Evolutionary conservation across 2,797 vertebrate genomes (phyloP).

Genomic region (Spinus pinus): DNA sequence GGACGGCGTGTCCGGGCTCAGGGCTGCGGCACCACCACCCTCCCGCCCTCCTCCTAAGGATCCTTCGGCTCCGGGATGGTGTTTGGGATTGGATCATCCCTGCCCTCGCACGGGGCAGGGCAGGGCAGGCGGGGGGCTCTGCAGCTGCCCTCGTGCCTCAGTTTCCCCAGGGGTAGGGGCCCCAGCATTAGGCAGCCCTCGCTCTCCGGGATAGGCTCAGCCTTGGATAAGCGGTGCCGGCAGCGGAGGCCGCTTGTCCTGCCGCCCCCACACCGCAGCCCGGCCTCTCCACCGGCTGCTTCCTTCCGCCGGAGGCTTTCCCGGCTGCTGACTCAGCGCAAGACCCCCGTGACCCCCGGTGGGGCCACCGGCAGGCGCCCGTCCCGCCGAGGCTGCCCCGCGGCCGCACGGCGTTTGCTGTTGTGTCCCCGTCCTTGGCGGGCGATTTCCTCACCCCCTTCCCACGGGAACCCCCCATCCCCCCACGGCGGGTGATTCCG

Average conservation of each 20-base stretch:
- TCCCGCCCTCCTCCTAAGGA: neutral
- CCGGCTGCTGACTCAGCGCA: constrained; percentile 11
- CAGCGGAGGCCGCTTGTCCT: neutral
- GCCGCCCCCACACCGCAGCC: neutral
- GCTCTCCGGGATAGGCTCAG: neutral
- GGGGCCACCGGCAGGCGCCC: neutral
- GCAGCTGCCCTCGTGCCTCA: neutral
- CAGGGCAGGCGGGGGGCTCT: accelerated
- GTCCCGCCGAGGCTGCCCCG: neutral
- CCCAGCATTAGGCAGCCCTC: accelerated
- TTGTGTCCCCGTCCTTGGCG: accelerated
- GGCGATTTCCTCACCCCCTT: neutral
- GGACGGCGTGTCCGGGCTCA: neutral
- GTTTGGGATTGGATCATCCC: neutral
- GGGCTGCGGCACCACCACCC: neutral
- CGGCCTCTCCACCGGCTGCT: neutral
- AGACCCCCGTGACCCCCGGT: neutral
- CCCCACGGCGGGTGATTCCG: neutral
- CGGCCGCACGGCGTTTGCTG: accelerated
- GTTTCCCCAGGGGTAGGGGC: neutral
- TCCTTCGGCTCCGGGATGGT: accelerated
- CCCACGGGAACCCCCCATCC: neutral
- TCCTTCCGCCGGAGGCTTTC: constrained; percentile 21
- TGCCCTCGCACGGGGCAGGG: neutral
- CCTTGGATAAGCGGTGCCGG: accelerated